Evolutionary conservation across 35 echinoderm and acorn worm genomes (phyloP), one percentile per base, ranked within the genome.

Genomic region (Patiria miniata): DNA sequence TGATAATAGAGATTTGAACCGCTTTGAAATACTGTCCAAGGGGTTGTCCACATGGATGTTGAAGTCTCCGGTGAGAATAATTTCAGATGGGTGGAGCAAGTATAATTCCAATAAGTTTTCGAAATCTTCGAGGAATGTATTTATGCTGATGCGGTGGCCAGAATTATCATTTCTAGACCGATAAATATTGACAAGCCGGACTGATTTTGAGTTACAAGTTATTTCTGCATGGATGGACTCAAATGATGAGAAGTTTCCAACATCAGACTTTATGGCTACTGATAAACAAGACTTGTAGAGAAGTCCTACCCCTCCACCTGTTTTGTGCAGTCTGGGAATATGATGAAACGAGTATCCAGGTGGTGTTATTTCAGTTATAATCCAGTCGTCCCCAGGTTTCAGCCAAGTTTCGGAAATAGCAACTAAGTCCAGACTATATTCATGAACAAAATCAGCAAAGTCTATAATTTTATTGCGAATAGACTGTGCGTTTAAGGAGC

Each of bases 11-110:
- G 83, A 86, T 21, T 39, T 86, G 37, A 86, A 86, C 36, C 39
- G 29, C n/a, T n/a, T n/a, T n/a, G n/a, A n/a, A n/a, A n/a, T n/a
- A n/a, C n/a, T n/a, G n/a, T n/a, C n/a, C n/a, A n/a, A n/a, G n/a
- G n/a, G n/a, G n/a, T n/a, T n/a, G n/a, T n/a, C n/a, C n/a, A n/a
- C n/a, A n/a, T n/a, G 56, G 0, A 68, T 68, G 7, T 68, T 86
- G 57, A 86, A 86, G 39, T 86, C 57, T 21, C 59, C 83, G 42
- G 51, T 36, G 37, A 86, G 26, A 5, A 86, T n/a, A 68, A 86
- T 68, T 4, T 86, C 57, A 39, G 83, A 86, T 69, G 83, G 83
- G 37, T 86, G 17, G n/a, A 86, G 52, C 52, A 54, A 54, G 52
- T 54, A 54, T 54, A 54, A 54, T 18, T 54, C 52, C 7, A 54